Evolutionary conservation across 1,140 invertebrate species (phyloP).

Genomic region (Drosophila nannoptera): DNA sequence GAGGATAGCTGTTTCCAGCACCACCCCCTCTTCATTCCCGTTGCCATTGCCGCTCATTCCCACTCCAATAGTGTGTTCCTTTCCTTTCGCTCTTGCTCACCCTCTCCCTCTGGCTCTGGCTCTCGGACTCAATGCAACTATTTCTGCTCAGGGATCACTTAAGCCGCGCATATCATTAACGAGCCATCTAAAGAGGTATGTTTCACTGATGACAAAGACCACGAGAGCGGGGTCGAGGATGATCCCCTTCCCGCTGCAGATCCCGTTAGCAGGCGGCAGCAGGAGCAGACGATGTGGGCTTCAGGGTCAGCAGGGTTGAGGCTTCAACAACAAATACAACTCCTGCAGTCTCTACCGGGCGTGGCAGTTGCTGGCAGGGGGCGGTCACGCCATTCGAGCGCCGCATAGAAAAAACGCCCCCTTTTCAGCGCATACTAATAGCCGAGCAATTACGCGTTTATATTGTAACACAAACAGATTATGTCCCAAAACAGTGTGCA

Average conservation of each 20-base stretch:
- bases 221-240: constrained; percentile 13
- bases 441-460: constrained; percentile 51
- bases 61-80: neutral
- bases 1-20: neutral
- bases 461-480: constrained; percentile 36
- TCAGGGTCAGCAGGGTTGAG: constrained; percentile 49
- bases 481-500: constrained; percentile 26
- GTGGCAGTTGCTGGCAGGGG: constrained; percentile 18
- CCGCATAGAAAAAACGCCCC: constrained; percentile 43
- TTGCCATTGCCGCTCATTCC: no score
- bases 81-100: neutral
- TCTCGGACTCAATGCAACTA: constrained; percentile 9
- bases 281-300: neutral
- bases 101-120: neutral
- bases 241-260: constrained; percentile 32
- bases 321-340: constrained; percentile 5
- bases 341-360: neutral
- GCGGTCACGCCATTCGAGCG: constrained; percentile 32
- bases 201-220: constrained; percentile 19
- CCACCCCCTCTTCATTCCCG: no score
- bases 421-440: constrained; percentile 45
- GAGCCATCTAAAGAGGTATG: constrained; percentile 47
- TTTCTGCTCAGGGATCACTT: constrained; percentile 32
- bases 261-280: constrained; percentile 15
- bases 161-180: constrained; percentile 55